phyloP scores from a whole-genome alignment of 2,888 invertebrate genomes.

The Xestoiulus laeticollis region DNA sequence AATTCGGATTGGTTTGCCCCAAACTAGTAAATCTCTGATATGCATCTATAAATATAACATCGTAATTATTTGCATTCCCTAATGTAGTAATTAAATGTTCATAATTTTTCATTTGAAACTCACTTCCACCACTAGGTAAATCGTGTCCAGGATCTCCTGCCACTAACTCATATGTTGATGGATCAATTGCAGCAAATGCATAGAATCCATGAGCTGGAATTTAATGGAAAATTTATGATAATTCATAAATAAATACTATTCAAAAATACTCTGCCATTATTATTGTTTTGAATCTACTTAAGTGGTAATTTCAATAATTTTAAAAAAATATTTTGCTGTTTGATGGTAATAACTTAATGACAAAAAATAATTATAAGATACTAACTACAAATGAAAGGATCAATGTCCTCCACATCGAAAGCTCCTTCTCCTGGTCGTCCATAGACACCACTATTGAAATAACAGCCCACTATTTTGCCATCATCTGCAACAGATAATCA shows the following conservation, averaged over 20 bases:
- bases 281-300: no score
- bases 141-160: slow-evolving; percentile 68
- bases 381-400: slow-evolving; percentile 72
- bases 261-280: no score
- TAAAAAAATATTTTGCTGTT: no score
- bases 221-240: background rate
- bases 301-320: no score
- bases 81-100: background rate
- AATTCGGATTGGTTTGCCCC: slow-evolving; percentile 60
- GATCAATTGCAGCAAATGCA: slow-evolving; percentile 73
- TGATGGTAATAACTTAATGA: no score
- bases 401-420: slow-evolving; percentile 73
- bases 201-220: slow-evolving; percentile 73
- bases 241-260: no score
- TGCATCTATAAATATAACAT: slow-evolving; percentile 51
- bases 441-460: slow-evolving; percentile 79
- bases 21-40: slow-evolving; percentile 57
- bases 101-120: background rate
- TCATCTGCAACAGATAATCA: background rate
- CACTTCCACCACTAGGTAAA: slow-evolving; percentile 61
- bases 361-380: background rate
- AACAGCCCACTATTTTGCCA: slow-evolving; percentile 71
- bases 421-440: slow-evolving; percentile 74
- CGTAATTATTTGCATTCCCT: background rate
- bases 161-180: slow-evolving; percentile 65